Evolutionary conservation across 2,888 invertebrate species (phyloP).

Genomic region (Nomada goodeniana): DNA sequence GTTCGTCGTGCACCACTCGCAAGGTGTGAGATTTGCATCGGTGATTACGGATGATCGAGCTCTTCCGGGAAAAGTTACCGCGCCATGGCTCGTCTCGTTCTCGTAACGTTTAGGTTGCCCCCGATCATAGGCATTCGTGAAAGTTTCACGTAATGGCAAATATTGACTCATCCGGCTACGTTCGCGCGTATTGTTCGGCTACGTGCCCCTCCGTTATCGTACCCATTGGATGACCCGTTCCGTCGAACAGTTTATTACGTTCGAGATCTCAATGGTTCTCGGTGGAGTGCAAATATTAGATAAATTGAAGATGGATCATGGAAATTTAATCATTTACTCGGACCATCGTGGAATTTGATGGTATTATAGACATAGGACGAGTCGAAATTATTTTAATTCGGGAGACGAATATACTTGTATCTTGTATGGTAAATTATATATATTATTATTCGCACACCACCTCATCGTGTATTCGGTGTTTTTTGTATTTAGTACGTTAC

Average conservation of each 20-base stretch:
- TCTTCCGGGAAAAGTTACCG: conserved; percentile 72
- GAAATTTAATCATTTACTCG: neutral
- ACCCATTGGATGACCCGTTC: neutral
- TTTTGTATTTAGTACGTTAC: neutral
- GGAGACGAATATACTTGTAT: neutral
- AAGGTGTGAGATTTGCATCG: conserved; percentile 74
- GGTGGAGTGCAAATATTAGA: conserved; percentile 2
- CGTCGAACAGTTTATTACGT: conserved; percentile 7
- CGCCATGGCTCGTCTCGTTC: conserved; percentile 15
- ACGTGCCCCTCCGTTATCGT: neutral
- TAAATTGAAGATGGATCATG: neutral
- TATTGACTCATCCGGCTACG: conserved; percentile 44
- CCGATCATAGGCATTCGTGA: conserved; percentile 43
- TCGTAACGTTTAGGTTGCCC: conserved; percentile 27
- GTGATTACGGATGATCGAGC: conserved; percentile 72
- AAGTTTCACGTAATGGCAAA: conserved; percentile 47
- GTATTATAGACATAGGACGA: neutral
- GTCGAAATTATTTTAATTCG: neutral
- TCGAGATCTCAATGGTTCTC: neutral
- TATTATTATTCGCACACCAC: too few relatives aligned
- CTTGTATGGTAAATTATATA: too few relatives aligned
- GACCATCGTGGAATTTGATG: neutral
- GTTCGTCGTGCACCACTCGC: conserved; percentile 46
- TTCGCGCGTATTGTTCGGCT: conserved; percentile 2
- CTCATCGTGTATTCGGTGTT: neutral